Conservation (phyloP, 2,113 vertebrate species). For the Pangasianodon gigas region DNA sequence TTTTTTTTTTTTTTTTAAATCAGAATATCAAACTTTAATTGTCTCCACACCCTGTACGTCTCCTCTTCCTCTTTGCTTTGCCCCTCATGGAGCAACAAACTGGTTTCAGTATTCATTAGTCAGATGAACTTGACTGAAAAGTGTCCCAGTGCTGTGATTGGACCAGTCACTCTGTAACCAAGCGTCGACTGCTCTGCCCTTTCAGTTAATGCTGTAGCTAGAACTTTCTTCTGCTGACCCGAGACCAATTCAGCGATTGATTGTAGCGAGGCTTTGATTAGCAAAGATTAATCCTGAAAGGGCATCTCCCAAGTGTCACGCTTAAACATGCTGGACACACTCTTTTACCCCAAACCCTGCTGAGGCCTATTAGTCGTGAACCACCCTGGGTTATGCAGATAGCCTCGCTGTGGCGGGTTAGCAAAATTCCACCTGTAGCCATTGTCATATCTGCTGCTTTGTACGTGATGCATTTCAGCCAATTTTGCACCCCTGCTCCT, state of each 20-base stretch:
- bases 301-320: slow-evolving; percentile 14
- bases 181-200: slow-evolving; percentile 20
- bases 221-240: slow-evolving; percentile 34
- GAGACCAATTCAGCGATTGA: slow-evolving; percentile 29
- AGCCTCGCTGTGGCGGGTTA: slow-evolving; percentile 2
- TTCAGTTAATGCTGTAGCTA: slow-evolving; percentile 26
- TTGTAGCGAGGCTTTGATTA: slow-evolving; percentile 21
- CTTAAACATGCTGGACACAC: slow-evolving; percentile 10
- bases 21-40: neutral
- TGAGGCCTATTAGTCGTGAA: slow-evolving; percentile 41
- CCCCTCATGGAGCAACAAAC: slow-evolving; percentile 71
- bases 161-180: slow-evolving; percentile 16
- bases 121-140: slow-evolving; percentile 7
- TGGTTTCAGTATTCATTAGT: slow-evolving; percentile 73
- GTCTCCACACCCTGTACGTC: neutral
- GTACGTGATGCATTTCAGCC: neutral
- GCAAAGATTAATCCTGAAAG: slow-evolving; percentile 33
- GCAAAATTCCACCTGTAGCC: neutral
- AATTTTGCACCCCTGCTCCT: neutral
- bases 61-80: neutral
- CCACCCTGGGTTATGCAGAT: slow-evolving; percentile 37
- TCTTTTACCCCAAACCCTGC: neutral
- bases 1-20: neutral
- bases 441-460: slow-evolving; percentile 3
- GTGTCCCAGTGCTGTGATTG: neutral